These are phyloP conservation scores for Ptyas mucosa DNA, from an alignment of 2,113 vertebrate genomes.

Conservation along the genomic window DNA sequence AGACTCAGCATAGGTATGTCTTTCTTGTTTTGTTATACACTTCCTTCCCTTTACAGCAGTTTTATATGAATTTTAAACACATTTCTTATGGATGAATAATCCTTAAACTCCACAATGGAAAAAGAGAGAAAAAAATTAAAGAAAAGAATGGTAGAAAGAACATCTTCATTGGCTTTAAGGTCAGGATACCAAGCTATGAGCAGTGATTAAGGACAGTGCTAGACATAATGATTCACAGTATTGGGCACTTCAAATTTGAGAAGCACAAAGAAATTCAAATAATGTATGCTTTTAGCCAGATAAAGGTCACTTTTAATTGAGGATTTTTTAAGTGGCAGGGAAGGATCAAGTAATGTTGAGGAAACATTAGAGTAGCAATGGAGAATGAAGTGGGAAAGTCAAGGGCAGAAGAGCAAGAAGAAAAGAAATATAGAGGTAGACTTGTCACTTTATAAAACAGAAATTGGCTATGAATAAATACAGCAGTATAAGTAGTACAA, in stretches of 20 bases:
- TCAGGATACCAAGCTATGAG: not conserved
- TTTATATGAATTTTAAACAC: not conserved
- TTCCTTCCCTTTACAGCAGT: not conserved
- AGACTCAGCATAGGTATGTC: not conserved
- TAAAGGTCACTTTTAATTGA: not conserved
- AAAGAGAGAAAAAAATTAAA: not conserved
- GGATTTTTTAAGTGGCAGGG: not conserved
- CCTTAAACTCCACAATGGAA: not conserved
- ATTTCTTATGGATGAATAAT: not conserved
- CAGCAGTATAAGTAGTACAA: not conserved
- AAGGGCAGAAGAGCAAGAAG: not conserved
- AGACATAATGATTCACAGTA: not conserved
- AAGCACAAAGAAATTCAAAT: not conserved
- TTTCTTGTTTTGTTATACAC: not conserved
- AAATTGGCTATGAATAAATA: not conserved
- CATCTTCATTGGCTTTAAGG: not conserved
- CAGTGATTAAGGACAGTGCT: not conserved
- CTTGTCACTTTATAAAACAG: not conserved
- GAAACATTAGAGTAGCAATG: not conserved
- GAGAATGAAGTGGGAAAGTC: not conserved
- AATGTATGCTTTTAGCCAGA: not conserved
- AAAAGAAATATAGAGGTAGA: not conserved
- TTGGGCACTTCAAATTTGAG: not conserved
- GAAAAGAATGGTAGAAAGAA: not conserved
- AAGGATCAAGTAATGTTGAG: not conserved